Evolutionary conservation across 1,140 invertebrate genomes (phyloP).

Genomic region (Octopus sinensis): DNA sequence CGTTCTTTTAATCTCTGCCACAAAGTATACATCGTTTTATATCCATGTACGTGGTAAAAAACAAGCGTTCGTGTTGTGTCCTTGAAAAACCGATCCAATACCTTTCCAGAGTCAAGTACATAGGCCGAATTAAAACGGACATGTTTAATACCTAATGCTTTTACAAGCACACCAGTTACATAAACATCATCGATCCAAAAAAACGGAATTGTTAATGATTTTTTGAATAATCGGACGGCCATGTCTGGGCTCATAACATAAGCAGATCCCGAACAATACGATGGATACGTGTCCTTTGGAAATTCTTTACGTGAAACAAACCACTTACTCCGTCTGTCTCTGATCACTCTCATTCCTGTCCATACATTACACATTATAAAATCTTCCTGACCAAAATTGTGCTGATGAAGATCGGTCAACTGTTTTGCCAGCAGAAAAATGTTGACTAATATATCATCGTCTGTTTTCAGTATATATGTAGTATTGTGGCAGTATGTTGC

Average conservation of each 20-base stretch:
- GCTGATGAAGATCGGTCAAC: conserved; percentile 54
- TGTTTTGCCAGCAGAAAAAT: conserved; percentile 64
- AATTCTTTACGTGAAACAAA: conserved; percentile 54
- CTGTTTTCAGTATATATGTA: conserved; percentile 58
- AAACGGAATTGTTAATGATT: conserved; percentile 43
- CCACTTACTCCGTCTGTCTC: conserved; percentile 58
- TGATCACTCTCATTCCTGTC: conserved; percentile 45
- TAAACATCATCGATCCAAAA: conserved; percentile 59
- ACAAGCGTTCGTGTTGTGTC: conserved; percentile 28
- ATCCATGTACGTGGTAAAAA: conserved; percentile 37
- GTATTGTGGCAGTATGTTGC: conserved; percentile 66
- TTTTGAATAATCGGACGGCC: conserved; percentile 45
- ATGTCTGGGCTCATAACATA: conserved; percentile 55
- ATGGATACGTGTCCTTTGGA: conserved; percentile 51
- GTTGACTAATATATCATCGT: conserved; percentile 59
- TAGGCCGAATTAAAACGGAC: conserved; percentile 36
- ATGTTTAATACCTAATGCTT: conserved; percentile 32
- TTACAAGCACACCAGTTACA: conserved; percentile 53
- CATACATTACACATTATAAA: conserved; percentile 49
- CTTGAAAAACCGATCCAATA: conserved; percentile 30
- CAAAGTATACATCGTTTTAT: conserved; percentile 31
- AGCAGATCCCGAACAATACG: conserved; percentile 58
- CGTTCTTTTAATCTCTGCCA: conserved; percentile 31
- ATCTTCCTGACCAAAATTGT: conserved; percentile 18
- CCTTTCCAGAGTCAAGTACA: conserved; percentile 32